These are phyloP conservation scores for Drosophila busckii DNA, from an alignment of 1,140 invertebrate species.

Conservation along the genomic window DNA sequence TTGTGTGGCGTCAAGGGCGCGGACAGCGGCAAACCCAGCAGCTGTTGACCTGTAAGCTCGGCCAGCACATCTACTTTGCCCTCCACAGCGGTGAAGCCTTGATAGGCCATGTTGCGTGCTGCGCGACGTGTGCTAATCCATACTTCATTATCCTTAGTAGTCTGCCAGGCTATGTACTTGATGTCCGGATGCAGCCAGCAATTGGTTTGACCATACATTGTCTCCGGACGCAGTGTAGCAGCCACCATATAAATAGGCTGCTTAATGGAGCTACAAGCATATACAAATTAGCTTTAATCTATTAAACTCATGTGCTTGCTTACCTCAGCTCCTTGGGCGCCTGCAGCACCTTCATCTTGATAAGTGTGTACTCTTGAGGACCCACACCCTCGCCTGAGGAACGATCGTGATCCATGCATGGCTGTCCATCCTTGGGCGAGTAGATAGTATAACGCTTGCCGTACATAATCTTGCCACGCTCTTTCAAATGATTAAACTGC, in stretches of 20 bases:
- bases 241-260: conserved; percentile 85
- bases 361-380: conserved; percentile 98
- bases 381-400: conserved; percentile 97
- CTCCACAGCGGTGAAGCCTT: conserved; percentile 91
- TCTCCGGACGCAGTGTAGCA: conserved; percentile 98
- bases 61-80: conserved; percentile 87
- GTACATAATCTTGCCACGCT: conserved; percentile 94
- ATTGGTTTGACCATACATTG: conserved; percentile 99
- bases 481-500: conserved; percentile 96
- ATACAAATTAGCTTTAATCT: background rate
- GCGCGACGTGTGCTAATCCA: conserved; percentile 93
- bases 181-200: conserved; percentile 99
- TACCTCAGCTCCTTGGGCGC: conserved; percentile 87
- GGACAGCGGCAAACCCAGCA: conserved; percentile 89
- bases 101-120: conserved; percentile 97
- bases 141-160: conserved; percentile 85
- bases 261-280: conserved; percentile 37
- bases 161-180: conserved; percentile 92
- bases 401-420: conserved; percentile 99
- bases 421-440: conserved; percentile 97
- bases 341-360: conserved; percentile 93
- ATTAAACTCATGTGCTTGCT: conserved; percentile 7
- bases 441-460: conserved; percentile 99
- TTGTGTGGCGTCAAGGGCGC: conserved; percentile 91
- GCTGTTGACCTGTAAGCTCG: conserved; percentile 87